Base-by-base conservation (phyloP, 2,113 vertebrate species). In the Anoura caudifer region DNA sequence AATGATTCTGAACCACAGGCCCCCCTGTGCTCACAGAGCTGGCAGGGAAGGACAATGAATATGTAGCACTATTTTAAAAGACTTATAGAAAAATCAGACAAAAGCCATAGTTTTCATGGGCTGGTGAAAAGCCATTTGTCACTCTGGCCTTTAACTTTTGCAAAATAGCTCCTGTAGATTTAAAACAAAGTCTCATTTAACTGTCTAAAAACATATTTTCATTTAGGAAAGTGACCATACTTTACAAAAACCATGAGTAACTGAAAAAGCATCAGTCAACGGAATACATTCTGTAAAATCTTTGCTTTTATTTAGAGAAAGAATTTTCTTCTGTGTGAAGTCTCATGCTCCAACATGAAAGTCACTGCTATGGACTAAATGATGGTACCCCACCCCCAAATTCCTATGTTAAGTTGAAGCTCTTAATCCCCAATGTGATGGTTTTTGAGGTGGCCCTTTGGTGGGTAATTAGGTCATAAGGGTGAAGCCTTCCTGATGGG, bases 61-160 rank as follows among this genome's bases (percentile, higher is more conserved):
- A 13, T 5, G 10, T 22, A 52, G 6, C 65, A 54, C 31, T 41
- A 80, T 69, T 73, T 63, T 8, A 26, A 59, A 95, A 89, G 50
- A 65, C 17, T 61, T 28, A 54, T 0, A 73, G 54, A 59, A 90
- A 95, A 90, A n/a, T 69, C 72, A 97, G 70, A 89, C 36, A 47
- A 90, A 65, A 94, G 59, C 7, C 59, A 88, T 69, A 31, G 24
- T 92, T 86, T 86, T 94, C 75, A 90, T 73, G 75, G 24, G 59
- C 56, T 69, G 9, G 4, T 79, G 38, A 87, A 92, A 95, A 92
- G 70, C 15, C 45, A 77, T 86, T 79, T 82, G 80, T 86, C 75
- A 93, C 50, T 88, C 19, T 63, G 22, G 22, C 20, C 45, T 96
- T 73, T 73, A 92, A 95, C 43, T 88, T 69, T 87, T 93, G 47